Base-by-base conservation (phyloP, 2,113 vertebrate species). In the Lontra canadensis region DNA sequence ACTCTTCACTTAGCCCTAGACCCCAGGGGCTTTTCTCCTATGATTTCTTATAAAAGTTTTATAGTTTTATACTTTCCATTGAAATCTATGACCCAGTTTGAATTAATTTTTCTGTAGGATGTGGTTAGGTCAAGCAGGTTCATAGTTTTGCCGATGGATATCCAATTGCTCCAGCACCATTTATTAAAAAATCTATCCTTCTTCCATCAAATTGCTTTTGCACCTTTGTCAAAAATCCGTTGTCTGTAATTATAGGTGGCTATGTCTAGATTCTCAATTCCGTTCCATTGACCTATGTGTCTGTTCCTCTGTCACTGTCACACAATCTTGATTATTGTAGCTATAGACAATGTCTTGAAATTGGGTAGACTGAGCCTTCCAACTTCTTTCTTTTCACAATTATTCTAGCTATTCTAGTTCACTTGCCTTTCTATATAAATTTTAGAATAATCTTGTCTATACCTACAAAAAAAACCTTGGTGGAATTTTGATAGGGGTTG, bases 381-480 rank as follows among this genome's bases (percentile, higher is more conserved):
- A n/a, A 83, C 17, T 87, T 76, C 47, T 94, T 76, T 34, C 84
- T 95, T 79, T 84, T 44, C 9, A 89, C 88, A 88, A 84, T 69
- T 96, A 39, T 92, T 39, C 76, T 92, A 88, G 42, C 7, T 52
- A 10, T 82, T 88, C 25, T 87, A 88, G 44, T 83, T 95, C 29
- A 63, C 42, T 85, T 85, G 23, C 34, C 18, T 97, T 79, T 85
- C 25, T 31, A 39, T 71, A 61, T 79, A 69, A 31, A 52, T 71
- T 85, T 92, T 78, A 92, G 6, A 92, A 78, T 86, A 78, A 39
- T 69, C 76, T 82, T 83, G 1, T 87, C 25, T 96, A 55, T 29
- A 59, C 74, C 34, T 59, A 42, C 23, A 84, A 61, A 96, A 73
- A 71, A 73, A 61, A 55, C 23, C 18, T 88, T 44, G 21, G 39